phyloP scores from a whole-genome alignment of 30 jellyfish, hydroid and myxozoan species.

The Pseudorhiza aurosa region DNA sequence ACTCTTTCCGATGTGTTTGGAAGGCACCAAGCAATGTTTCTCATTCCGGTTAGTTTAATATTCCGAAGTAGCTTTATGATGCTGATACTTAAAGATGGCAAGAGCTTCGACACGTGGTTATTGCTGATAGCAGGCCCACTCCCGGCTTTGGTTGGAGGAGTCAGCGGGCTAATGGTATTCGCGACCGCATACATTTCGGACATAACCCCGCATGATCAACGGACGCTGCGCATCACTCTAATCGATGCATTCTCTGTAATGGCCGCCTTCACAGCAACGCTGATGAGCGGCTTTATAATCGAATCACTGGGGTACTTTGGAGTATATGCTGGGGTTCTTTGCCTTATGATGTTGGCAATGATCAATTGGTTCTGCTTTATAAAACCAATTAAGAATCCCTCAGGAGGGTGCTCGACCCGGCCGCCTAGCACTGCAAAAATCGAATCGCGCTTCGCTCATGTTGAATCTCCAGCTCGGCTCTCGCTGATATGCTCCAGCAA shows the following conservation, averaged over 20 bases:
- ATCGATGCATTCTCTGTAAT: conserved; percentile 18
- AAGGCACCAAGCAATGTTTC: conserved; percentile 24
- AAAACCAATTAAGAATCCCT: background rate
- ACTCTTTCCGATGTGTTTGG: conserved; percentile 31
- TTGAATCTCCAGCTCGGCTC: background rate
- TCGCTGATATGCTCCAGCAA: background rate
- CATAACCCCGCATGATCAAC: conserved; percentile 14
- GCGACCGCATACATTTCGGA: conserved; percentile 24
- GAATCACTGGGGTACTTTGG: conserved; percentile 6
- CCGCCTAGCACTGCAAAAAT: background rate
- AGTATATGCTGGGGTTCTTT: background rate
- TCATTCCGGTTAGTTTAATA: background rate
- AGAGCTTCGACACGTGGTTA: conserved; percentile 9
- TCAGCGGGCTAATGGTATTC: conserved; percentile 15
- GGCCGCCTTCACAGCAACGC: conserved; percentile 41
- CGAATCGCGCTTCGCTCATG: background rate
- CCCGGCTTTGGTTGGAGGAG: conserved; percentile 21
- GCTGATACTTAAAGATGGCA: conserved; percentile 2
- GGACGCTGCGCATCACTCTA: conserved; percentile 17
- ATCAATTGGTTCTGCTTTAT: background rate
- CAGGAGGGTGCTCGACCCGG: background rate
- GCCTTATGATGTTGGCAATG: background rate
- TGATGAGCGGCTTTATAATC: conserved; percentile 23
- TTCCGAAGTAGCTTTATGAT: conserved; percentile 22
- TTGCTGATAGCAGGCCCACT: conserved; percentile 10